These are phyloP conservation scores for Sthenelais limicola DNA, from an alignment of 2,888 invertebrate species.

Conservation along the genomic window DNA sequence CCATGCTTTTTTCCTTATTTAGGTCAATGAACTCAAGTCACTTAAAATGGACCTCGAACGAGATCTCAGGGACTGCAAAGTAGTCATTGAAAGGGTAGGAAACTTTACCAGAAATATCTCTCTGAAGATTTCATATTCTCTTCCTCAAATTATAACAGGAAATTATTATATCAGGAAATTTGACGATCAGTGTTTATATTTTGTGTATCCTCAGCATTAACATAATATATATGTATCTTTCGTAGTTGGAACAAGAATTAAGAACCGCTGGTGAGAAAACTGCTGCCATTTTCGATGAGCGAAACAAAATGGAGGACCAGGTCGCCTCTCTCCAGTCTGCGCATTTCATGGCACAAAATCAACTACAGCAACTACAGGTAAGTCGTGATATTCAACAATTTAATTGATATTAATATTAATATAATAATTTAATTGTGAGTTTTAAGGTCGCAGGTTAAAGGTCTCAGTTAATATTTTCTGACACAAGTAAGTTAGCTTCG, in stretches of 20 bases:
- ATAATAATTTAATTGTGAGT: too few species aligned
- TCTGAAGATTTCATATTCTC: background rate
- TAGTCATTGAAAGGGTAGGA: conserved; percentile 58
- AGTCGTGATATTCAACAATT: background rate
- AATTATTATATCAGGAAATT: too few species aligned
- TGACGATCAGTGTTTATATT: too few species aligned
- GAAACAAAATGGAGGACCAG: conserved; percentile 61
- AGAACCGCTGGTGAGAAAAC: conserved; percentile 57
- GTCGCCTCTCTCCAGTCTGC: conserved; percentile 63
- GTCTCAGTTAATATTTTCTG: too few species aligned
- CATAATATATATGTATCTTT: background rate
- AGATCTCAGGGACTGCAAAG: conserved; percentile 63
- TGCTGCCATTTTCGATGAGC: conserved; percentile 61
- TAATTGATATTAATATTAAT: too few species aligned
- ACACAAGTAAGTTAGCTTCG: too few species aligned
- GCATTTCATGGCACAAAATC: conserved; percentile 63
- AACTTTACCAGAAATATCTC: too few species aligned
- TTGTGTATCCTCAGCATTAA: too few species aligned
- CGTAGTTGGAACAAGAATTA: conserved; percentile 63
- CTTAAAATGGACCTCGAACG: conserved; percentile 64
- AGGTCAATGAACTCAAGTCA: conserved; percentile 66
- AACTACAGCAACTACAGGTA: conserved; percentile 62
- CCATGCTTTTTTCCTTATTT: background rate
- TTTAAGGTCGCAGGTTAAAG: too few species aligned
- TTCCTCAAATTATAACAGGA: background rate